Evolutionary conservation across 2,113 vertebrate genomes (phyloP).

Genomic region (Triplophysa tibetana): DNA sequence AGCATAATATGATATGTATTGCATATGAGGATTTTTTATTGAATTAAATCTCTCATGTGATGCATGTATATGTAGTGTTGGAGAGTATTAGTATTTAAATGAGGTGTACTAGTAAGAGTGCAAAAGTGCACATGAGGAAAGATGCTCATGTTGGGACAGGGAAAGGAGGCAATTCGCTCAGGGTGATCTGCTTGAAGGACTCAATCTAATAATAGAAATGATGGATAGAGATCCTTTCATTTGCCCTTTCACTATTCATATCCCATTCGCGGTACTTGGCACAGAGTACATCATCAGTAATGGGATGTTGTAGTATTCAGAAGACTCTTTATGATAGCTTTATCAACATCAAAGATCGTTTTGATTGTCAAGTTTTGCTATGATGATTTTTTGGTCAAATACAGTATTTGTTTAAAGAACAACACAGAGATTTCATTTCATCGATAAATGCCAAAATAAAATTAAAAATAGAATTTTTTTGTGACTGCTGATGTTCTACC

Average conservation of each 20-base stretch:
- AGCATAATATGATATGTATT: too few relatives aligned
- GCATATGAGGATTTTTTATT: too few relatives aligned
- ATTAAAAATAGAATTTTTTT: too few relatives aligned
- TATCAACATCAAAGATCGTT: background rate
- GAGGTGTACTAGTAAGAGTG: too few relatives aligned
- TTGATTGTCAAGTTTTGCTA: background rate
- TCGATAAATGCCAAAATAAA: too few relatives aligned
- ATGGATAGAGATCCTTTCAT: constrained; percentile 49
- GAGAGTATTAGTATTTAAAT: too few relatives aligned
- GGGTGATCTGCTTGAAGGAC: constrained; percentile 49
- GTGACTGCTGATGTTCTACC: too few relatives aligned
- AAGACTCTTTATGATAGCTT: background rate
- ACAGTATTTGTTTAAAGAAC: too few relatives aligned
- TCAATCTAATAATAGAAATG: constrained; percentile 57
- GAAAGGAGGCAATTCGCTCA: background rate
- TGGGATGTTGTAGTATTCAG: background rate
- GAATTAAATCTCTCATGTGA: too few relatives aligned
- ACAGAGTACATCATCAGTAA: constrained; percentile 35
- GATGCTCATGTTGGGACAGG: background rate
- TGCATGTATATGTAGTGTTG: too few relatives aligned
- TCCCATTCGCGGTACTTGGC: constrained; percentile 47
- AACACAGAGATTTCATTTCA: too few relatives aligned
- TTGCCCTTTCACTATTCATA: constrained; percentile 45
- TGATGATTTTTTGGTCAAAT: too few relatives aligned
- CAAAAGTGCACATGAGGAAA: background rate